Percentiles rank a stretch among this genome's conserved stretches.
Conservation (phyloP, 37 sponge, comb jelly and placozoan genomes). For the Halichondria panicea region DNA sequence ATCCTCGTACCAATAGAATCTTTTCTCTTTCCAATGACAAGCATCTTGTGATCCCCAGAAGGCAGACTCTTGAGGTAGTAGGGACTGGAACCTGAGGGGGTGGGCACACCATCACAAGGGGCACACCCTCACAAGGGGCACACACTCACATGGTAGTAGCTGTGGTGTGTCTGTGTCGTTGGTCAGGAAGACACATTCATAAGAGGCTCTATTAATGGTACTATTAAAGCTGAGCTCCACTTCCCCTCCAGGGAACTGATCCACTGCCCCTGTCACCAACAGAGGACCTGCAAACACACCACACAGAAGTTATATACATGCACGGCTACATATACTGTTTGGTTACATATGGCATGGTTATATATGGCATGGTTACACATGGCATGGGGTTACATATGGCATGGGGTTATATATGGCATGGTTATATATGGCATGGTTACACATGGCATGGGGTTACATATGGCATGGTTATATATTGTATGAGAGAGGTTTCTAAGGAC, state of each 20-base stretch:
- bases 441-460: too few relatives aligned
- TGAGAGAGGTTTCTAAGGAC: too few relatives aligned
- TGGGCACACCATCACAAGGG: background rate
- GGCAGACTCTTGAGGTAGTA: slow-evolving; percentile 10
- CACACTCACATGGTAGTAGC: slow-evolving; percentile 16
- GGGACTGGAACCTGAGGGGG: slow-evolving; percentile 31
- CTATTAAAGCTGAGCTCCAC: slow-evolving; percentile 22
- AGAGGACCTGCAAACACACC: slow-evolving; percentile 1
- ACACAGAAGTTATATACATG: too few relatives aligned
- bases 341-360: too few relatives aligned
- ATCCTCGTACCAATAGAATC: background rate
- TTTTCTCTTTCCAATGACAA: slow-evolving; percentile 11
- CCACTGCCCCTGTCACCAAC: slow-evolving; percentile 3
- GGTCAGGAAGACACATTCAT: slow-evolving; percentile 20
- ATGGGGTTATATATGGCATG: too few relatives aligned
- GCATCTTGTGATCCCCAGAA: slow-evolving; percentile 2
- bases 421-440: too few relatives aligned
- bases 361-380: too few relatives aligned
- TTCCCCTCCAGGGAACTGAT: background rate
- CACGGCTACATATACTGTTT: too few relatives aligned
- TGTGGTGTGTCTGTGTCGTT: background rate
- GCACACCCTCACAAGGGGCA: background rate
- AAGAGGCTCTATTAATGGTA: background rate
- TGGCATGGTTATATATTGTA: too few relatives aligned
- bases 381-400: too few relatives aligned